These are phyloP conservation scores for Craniophora ligustri DNA, from an alignment of 2,888 invertebrate genomes.

Conservation along the genomic window DNA sequence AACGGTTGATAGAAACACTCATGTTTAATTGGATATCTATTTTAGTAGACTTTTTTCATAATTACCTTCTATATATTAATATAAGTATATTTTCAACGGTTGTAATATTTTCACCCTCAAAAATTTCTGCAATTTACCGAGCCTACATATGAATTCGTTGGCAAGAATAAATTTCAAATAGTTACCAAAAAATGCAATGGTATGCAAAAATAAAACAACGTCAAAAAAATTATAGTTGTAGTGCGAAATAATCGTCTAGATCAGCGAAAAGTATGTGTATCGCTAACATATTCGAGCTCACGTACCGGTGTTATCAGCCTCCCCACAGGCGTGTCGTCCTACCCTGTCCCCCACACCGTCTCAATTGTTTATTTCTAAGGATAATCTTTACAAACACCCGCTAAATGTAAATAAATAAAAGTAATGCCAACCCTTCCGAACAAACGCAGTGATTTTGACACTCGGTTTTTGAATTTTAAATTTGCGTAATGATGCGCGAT, in stretches of 20 bases:
- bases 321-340: constrained; percentile 60
- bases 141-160: too few relatives aligned
- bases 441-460: constrained; percentile 26
- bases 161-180: too few relatives aligned
- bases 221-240: constrained; percentile 31
- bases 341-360: constrained; percentile 52
- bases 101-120: too few relatives aligned
- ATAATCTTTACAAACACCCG: constrained; percentile 74
- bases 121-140: too few relatives aligned
- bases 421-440: constrained; percentile 39
- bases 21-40: too few relatives aligned
- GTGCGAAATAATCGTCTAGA: constrained; percentile 55
- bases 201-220: neutral
- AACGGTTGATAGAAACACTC: too few relatives aligned
- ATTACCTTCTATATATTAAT: too few relatives aligned
- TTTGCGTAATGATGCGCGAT: constrained; percentile 10
- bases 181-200: too few relatives aligned
- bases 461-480: constrained; percentile 30
- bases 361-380: constrained; percentile 77
- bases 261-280: constrained; percentile 71
- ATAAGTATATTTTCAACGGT: too few relatives aligned
- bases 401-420: constrained; percentile 58
- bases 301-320: constrained; percentile 73
- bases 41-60: neutral
- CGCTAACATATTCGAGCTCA: constrained; percentile 80